Percentiles rank a stretch among this genome's conserved stretches.
Evolutionary conservation across 2,888 invertebrate genomes (phyloP).

Genomic region (Halictus ligatus): DNA sequence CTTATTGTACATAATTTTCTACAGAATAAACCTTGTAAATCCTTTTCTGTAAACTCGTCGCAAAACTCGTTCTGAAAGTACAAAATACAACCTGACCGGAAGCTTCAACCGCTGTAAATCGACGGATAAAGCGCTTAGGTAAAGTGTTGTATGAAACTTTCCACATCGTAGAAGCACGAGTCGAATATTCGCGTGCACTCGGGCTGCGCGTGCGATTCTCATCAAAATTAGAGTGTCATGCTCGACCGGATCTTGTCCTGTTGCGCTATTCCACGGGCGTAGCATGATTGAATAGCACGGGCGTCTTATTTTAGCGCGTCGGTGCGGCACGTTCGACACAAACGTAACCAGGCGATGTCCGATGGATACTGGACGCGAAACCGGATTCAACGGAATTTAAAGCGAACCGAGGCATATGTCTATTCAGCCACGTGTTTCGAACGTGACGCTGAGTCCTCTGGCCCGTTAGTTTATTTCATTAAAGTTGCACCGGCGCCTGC

Average conservation of each 20-base stretch:
- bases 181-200: neutral
- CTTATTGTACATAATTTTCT: neutral
- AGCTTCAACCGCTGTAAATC: neutral
- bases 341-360: constrained; percentile 4
- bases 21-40: neutral
- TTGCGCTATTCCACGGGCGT: neutral
- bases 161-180: neutral
- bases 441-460: constrained; percentile 4
- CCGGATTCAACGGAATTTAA: neutral
- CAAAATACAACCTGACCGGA: neutral
- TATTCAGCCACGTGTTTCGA: neutral
- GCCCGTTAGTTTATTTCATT: constrained; percentile 9
- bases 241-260: neutral
- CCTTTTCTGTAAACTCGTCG: neutral
- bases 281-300: neutral
- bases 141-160: neutral
- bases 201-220: neutral
- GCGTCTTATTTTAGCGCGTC: constrained; percentile 15
- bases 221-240: neutral
- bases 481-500: neutral
- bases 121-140: neutral
- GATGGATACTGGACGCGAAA: constrained; percentile 3
- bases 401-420: constrained; percentile 2
- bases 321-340: neutral
- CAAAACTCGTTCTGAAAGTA: neutral